phyloP scores from a whole-genome alignment of 2,888 invertebrate genomes.

The Bimastos eiseni region DNA sequence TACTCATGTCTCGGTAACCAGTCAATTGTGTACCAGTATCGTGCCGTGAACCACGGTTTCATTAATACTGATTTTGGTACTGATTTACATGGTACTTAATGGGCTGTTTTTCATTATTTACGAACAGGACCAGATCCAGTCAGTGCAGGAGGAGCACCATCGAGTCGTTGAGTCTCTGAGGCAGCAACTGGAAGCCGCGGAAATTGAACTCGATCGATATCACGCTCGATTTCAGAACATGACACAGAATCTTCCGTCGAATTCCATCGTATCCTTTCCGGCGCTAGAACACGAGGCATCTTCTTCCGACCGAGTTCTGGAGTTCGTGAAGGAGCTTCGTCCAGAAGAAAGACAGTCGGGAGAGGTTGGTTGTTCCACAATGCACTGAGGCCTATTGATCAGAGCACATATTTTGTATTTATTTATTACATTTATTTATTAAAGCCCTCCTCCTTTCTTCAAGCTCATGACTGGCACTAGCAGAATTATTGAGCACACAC shows the following conservation, averaged over 20 bases:
- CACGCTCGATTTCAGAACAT: conserved; percentile 54
- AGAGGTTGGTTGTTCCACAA: conserved; percentile 32
- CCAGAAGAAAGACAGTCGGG: conserved; percentile 41
- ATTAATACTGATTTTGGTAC: too few species aligned
- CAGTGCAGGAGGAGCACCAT: conserved; percentile 61
- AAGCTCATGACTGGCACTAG: too few species aligned
- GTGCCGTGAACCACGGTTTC: too few species aligned
- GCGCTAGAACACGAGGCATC: not conserved
- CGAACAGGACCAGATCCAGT: conserved; percentile 62
- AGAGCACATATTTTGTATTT: too few species aligned
- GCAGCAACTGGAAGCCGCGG: conserved; percentile 61
- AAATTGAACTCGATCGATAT: conserved; percentile 55
- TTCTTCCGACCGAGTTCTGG: conserved; percentile 35
- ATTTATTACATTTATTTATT: too few species aligned
- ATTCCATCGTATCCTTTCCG: conserved; percentile 5
- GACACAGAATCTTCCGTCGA: not conserved
- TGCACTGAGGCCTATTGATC: too few species aligned
- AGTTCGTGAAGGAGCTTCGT: conserved; percentile 32
- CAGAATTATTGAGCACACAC: too few species aligned
- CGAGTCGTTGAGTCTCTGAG: conserved; percentile 59
- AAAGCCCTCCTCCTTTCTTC: too few species aligned
- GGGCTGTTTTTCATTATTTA: not conserved
- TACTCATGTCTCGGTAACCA: too few species aligned
- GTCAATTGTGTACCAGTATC: too few species aligned
- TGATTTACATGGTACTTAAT: too few species aligned